phyloP scores from a whole-genome alignment of 2,113 vertebrate genomes.

The Equus przewalskii region DNA sequence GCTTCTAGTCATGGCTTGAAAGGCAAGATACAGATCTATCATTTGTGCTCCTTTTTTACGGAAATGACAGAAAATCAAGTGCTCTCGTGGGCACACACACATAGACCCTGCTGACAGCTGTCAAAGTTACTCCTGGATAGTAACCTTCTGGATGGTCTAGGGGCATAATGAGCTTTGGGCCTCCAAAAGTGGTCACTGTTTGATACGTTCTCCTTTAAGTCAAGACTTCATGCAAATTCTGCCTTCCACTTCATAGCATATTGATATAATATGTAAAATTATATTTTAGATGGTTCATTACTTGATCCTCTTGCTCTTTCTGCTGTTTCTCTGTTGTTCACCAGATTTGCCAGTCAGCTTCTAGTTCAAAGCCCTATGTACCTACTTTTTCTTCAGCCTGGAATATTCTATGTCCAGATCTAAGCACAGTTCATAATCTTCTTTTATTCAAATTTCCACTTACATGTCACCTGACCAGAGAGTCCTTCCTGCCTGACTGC shows the following conservation, averaged over 20 bases:
- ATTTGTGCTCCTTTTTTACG: neutral
- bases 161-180: fast-evolving
- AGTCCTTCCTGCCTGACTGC: neutral
- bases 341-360: neutral
- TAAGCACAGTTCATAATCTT: neutral
- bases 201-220: neutral
- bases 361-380: neutral
- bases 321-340: neutral
- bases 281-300: neutral
- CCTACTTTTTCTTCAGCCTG: neutral
- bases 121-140: no score
- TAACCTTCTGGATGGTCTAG: no score
- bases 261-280: neutral
- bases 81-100: no score
- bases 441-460: neutral
- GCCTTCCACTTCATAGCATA: neutral
- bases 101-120: neutral
- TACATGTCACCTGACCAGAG: neutral
- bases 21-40: neutral
- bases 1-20: neutral
- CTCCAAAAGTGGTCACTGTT: neutral
- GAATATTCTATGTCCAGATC: neutral
- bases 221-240: neutral
- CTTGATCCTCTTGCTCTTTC: neutral
- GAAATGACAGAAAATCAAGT: neutral